Base-by-base conservation (phyloP, 2,888 invertebrate genomes). In the Tetragonisca angustula region DNA sequence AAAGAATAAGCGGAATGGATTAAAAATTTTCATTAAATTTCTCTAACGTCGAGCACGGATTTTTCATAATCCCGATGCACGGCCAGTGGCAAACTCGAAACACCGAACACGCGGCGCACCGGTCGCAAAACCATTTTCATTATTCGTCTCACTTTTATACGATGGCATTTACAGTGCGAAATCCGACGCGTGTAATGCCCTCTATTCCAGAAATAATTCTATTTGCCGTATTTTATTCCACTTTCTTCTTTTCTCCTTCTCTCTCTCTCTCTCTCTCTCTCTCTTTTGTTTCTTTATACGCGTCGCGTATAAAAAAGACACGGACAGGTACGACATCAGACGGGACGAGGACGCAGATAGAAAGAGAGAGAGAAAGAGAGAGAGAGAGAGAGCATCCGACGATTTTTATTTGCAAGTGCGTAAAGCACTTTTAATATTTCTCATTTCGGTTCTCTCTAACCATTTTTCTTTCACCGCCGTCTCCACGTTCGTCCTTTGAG, bases 181-280 rank as follows among this genome's bases (percentile, higher is more conserved):
- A 81, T 76, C 69, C 68, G 59, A 77, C 43, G 52, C 61, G 49
- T 24, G 76, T 74, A 68, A 72, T 71, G 19, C 32, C n/a, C 21
- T 59, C 71, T 68, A 54, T 73, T 76, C 65, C 62, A 67, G 49
- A 36, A 62, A 80, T 87, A 87, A 86, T 86, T 87, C 27, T 64
- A 64, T 83, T 76, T 59, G 27, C 50, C 15, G 15, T 24, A 70
- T 74, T 68, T 76, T 75, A 36, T 54, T 36, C 21, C 43, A 43
- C 13, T 43, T 15, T 43, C 15, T n/a, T n/a, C 43, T 65, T 36
- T 65, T 43, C 2, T 24, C 19, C 2, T 13, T 43, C 43, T 2
- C 9, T 32, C 32, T 32, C 21, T 32, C 0, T 52, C 1, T 0
- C 17, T 43, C 11, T 4, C 32, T 4, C 43, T 36, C 9, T 36